Conservation (phyloP, 2,888 invertebrate genomes). For the Belgica antarctica region DNA sequence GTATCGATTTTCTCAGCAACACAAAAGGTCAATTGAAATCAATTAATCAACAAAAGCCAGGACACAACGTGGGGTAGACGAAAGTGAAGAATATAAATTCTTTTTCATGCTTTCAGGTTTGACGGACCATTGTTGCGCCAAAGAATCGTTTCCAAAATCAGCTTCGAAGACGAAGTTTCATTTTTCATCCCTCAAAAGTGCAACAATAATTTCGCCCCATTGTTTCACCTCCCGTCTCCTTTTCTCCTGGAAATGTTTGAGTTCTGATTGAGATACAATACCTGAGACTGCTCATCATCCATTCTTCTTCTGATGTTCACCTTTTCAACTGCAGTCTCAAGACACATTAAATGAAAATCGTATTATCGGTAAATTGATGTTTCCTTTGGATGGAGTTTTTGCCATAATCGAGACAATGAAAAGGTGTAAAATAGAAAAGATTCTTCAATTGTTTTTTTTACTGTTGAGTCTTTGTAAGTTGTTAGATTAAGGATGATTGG, state of each 20-base stretch:
- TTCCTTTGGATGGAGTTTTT: background rate
- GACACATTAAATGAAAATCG: slow-evolving; percentile 18
- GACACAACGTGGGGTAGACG: slow-evolving; percentile 25
- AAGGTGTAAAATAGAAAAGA: slow-evolving; percentile 13
- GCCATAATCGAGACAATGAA: background rate
- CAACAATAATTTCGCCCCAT: background rate
- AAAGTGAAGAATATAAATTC: slow-evolving; percentile 5
- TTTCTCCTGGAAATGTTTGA: background rate
- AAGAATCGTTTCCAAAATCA: background rate
- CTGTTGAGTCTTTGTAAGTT: too few relatives aligned
- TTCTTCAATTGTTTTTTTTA: slow-evolving; percentile 15
- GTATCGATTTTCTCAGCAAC: background rate
- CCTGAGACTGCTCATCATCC: background rate
- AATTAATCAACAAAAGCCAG: slow-evolving; percentile 41
- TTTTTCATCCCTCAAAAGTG: slow-evolving; percentile 31
- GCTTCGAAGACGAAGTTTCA: background rate
- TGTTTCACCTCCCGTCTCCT: background rate
- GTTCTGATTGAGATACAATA: slow-evolving; percentile 35
- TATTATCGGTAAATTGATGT: slow-evolving; percentile 27
- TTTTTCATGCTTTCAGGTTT: background rate
- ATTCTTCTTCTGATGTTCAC: slow-evolving; percentile 20
- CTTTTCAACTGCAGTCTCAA: background rate
- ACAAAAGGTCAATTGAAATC: slow-evolving; percentile 37
- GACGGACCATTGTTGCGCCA: background rate
- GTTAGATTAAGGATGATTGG: too few relatives aligned